Base-by-base conservation (phyloP, 2,113 vertebrate genomes). In the Leptobrachium ailaonicum region DNA sequence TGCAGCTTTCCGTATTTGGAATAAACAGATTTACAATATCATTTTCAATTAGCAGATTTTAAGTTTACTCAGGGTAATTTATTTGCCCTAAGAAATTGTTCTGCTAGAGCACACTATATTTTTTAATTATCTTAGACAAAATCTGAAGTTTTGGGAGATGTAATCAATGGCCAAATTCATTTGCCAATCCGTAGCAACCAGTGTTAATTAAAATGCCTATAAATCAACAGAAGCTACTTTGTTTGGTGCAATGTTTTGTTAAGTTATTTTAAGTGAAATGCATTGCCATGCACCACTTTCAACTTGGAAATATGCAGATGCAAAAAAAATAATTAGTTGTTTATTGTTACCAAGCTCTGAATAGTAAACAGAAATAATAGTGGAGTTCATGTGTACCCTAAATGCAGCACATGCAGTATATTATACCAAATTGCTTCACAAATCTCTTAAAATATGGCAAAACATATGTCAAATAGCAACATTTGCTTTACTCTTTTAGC, bases 21-120 rank as follows among this genome's bases (percentile, higher is more conserved):
- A 81, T 81, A 81, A 74, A 81, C 79, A 81, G 71, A 80, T 81
- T 81, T 81, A 81, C 69, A 81, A 81, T 81, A 75, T 75, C 64
- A 60, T 75, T 81, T 81, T 73, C 78, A 80, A 73, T 80, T 80
- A 80, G 78, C 62, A 80, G 63, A 67, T 67, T 80, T 73, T 80
- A 69, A 78, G 75, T 75, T 44, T 42, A 41, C 66, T 81, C 72
- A 74, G 58, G 56, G 78, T 81, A 74, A 81, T 81, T 75, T 75
- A 81, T 81, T 81, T 68, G 42, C 42, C 56, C 62, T 75, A 74
- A 75, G 63, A 75, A 81, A 75, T 75, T 69, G 71, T 75, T 81
- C 79, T 81, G 71, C 71, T 81, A 45, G 7, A 45, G 13, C 69
- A 40, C 64, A 74, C 53, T 68, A 66, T 73, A 68, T 80, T 80